Conservation (phyloP, 2,888 invertebrate species). For the Lasioglossum malachurum region DNA sequence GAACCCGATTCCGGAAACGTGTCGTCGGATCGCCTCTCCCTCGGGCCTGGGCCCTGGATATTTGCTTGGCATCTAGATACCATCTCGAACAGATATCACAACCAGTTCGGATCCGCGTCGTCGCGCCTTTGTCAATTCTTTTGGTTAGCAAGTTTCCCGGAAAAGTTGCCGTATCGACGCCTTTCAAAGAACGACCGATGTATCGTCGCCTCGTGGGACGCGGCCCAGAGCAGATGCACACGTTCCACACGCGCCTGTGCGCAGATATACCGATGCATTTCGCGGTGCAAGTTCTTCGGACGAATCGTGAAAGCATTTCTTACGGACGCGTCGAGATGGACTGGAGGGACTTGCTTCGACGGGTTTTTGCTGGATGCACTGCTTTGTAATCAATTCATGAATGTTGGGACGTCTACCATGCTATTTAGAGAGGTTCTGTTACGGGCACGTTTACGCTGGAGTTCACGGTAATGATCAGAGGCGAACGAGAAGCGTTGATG, state of each 20-base stretch:
- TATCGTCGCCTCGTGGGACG: conserved; percentile 35
- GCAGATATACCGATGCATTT: neutral
- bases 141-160: conserved; percentile 62
- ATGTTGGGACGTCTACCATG: no score
- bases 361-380: neutral
- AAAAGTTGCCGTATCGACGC: conserved; percentile 54
- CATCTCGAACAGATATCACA: conserved; percentile 41
- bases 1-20: conserved; percentile 65
- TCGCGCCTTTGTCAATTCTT: conserved; percentile 61
- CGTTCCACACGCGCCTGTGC: neutral
- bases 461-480: no score
- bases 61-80: conserved; percentile 67
- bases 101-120: conserved; percentile 40
- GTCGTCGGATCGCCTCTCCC: conserved; percentile 52
- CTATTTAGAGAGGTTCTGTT: no score
- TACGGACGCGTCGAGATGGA: neutral
- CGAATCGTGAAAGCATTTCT: neutral
- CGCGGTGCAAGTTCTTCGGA: neutral
- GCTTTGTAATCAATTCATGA: neutral
- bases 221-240: neutral
- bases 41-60: conserved; percentile 50
- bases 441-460: no score
- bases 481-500: no score
- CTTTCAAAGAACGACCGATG: conserved; percentile 33
- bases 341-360: neutral